Conservation (phyloP, 2,888 invertebrate genomes). For the Yponomeuta malinellus region DNA sequence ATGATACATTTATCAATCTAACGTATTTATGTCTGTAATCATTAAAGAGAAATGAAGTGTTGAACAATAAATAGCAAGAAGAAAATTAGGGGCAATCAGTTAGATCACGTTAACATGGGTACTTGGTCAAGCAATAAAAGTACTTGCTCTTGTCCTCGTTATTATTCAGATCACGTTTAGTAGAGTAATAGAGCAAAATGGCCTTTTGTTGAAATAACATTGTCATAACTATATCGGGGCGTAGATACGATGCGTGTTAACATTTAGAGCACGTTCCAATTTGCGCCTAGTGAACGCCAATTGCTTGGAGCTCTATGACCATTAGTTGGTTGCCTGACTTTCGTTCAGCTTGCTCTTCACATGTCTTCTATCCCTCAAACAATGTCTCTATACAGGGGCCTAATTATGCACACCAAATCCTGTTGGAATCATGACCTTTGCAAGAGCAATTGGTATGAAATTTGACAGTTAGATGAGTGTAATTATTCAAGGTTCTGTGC, state of each 20-base stretch:
- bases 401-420: no score
- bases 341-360: not conserved
- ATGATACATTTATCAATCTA: no score
- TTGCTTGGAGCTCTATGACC: not conserved
- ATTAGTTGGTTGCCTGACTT: not conserved
- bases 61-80: no score
- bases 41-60: no score
- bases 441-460: no score
- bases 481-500: no score
- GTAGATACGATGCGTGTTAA: not conserved
- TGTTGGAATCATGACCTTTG: no score
- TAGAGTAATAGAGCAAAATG: not conserved
- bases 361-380: not conserved
- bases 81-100: no score
- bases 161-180: not conserved
- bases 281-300: not conserved
- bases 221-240: not conserved
- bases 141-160: not conserved
- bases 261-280: constrained; percentile 1
- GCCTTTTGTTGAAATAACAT: not conserved
- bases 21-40: no score
- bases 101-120: no score
- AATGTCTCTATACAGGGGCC: not conserved
- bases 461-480: no score
- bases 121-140: not conserved